Evolutionary conservation across 2,888 invertebrate genomes (phyloP).

Genomic region (Eupithecia exiguata): DNA sequence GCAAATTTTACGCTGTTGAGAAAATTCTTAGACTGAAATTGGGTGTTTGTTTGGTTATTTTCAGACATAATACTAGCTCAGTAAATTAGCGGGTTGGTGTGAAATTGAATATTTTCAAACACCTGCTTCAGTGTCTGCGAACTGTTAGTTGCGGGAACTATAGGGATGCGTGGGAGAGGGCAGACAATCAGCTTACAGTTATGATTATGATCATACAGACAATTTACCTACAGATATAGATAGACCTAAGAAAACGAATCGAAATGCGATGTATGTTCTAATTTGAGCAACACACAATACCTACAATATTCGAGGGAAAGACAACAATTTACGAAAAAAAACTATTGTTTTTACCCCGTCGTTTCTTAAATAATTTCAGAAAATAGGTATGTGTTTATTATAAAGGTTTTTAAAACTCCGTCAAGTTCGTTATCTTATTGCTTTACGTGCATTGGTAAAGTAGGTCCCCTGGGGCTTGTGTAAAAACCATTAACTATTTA

Average conservation of each 20-base stretch:
- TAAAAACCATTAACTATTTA: neutral
- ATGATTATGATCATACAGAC: conserved; percentile 27
- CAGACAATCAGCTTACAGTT: conserved; percentile 44
- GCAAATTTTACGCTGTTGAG: neutral
- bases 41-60: neutral
- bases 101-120: conserved; percentile 46
- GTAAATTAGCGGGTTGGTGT: conserved; percentile 50
- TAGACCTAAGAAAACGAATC: conserved; percentile 20
- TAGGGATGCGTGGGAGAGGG: conserved; percentile 43
- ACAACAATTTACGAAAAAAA: neutral
- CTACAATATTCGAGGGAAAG: neutral
- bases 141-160: conserved; percentile 39
- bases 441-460: neutral
- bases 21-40: neutral
- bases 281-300: neutral
- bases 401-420: neutral
- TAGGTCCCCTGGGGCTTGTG: neutral
- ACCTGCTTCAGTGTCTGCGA: conserved; percentile 42
- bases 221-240: conserved; percentile 24
- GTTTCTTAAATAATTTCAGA: neutral
- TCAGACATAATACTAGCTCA: conserved; percentile 29
- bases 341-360: neutral
- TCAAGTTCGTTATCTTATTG: neutral
- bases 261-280: neutral
- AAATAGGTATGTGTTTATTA: neutral